A percentile compares a stretch with the other conserved stretches of the same genome.
These are phyloP conservation scores for Catonia carolina DNA, from an alignment of 2,888 invertebrate genomes.

Conservation along the genomic window DNA sequence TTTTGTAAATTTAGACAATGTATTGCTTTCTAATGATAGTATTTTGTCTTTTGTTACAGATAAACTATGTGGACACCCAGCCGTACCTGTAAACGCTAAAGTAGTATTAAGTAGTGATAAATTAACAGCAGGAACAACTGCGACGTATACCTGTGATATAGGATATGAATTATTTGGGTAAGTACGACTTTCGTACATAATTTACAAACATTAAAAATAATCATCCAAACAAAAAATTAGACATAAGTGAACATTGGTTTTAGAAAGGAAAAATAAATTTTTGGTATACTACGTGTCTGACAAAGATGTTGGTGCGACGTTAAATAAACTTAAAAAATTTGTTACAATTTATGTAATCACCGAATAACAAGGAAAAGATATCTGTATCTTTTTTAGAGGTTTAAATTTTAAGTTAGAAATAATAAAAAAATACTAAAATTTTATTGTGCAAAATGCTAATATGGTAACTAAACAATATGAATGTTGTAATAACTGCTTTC, in stretches of 20 bases:
- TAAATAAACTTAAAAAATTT: not conserved
- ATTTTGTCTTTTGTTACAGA: conserved; percentile 13
- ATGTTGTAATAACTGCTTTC: no score
- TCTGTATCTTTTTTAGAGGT: no score
- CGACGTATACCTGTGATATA: conserved; percentile 76
- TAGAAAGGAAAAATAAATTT: not conserved
- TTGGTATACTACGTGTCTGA: conserved; percentile 1
- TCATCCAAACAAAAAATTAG: not conserved
- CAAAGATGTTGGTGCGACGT: no score
- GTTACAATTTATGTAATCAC: no score
- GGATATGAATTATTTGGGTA: conserved; percentile 84
- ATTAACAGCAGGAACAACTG: conserved; percentile 53
- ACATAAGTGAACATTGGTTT: not conserved
- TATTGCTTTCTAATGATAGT: no score
- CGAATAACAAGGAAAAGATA: no score
- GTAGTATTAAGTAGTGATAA: conserved; percentile 55
- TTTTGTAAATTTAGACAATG: no score
- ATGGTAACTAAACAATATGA: no score
- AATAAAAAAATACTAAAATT: no score
- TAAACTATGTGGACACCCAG: conserved; percentile 68
- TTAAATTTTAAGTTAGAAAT: no score
- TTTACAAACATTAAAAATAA: not conserved
- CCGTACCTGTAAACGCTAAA: conserved; percentile 75
- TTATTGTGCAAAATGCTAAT: no score
- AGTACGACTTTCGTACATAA: conserved; percentile 31